These are phyloP conservation scores for Stenolophus ochropezus DNA, from an alignment of 2,888 invertebrate species.

Conservation along the genomic window DNA sequence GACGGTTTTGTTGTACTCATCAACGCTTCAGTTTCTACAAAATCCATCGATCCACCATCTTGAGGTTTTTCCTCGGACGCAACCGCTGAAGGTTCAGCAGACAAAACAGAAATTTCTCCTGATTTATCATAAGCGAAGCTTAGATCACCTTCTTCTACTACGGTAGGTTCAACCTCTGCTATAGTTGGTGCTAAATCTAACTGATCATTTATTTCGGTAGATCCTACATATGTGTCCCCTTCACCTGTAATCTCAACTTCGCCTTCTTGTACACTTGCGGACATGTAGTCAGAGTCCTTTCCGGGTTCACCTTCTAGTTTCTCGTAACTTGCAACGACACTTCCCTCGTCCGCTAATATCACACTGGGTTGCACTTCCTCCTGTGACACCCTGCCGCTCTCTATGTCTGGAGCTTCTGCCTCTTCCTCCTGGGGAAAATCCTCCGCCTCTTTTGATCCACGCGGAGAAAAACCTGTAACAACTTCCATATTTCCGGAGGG, in stretches of 20 bases:
- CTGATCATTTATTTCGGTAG: no score
- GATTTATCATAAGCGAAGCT: background rate
- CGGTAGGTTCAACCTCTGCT: background rate
- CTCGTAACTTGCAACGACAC: background rate
- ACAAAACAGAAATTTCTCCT: background rate
- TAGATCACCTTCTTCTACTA: no score
- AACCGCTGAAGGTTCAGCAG: background rate
- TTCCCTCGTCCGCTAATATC: background rate
- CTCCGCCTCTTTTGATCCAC: background rate
- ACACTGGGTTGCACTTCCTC: background rate
- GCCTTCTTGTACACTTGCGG: background rate
- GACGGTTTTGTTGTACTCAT: background rate
- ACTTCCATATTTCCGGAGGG: slow-evolving; percentile 70
- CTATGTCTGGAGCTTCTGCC: slow-evolving; percentile 35
- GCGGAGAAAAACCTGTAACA: slow-evolving; percentile 66
- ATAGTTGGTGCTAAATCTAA: no score
- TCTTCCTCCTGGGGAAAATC: slow-evolving; percentile 49
- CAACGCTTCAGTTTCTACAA: background rate
- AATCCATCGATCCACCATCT: no score
- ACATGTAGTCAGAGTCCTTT: background rate
- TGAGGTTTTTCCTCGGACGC: background rate
- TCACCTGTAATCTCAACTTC: background rate
- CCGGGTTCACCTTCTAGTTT: background rate
- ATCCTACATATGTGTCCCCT: no score
- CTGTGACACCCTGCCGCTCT: background rate